These are phyloP conservation scores for Microcaecilia unicolor DNA, from an alignment of 2,797 vertebrate species.

Conservation along the genomic window DNA sequence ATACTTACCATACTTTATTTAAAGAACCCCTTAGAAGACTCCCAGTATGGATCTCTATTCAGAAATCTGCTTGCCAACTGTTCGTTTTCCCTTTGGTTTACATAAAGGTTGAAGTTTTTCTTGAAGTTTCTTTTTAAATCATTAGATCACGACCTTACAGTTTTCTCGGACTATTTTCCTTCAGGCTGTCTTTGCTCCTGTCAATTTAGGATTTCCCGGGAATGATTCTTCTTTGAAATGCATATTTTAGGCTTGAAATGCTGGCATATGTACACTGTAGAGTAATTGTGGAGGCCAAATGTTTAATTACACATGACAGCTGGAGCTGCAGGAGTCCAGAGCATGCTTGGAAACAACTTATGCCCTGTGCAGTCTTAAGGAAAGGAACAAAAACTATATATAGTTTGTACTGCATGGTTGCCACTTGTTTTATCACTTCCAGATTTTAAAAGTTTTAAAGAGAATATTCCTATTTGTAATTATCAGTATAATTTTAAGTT, in stretches of 20 bases:
- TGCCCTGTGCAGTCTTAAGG: conserved; percentile 61
- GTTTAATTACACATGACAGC: conserved; percentile 99
- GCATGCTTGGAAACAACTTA: conserved; percentile 65
- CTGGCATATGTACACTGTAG: conserved; percentile 88
- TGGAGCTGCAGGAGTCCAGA: conserved; percentile 79
- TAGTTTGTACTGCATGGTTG: conserved; percentile 41
- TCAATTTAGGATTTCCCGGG: conserved; percentile 88
- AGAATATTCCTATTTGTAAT: conserved; percentile 32
- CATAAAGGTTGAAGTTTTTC: conserved; percentile 73
- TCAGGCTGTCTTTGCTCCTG: conserved; percentile 78
- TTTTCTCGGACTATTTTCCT: conserved; percentile 71
- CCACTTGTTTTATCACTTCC: conserved; percentile 35
- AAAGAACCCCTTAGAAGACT: too few relatives aligned
- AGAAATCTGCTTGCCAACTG: conserved; percentile 70
- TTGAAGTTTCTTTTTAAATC: conserved; percentile 85
- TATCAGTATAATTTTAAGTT: conserved; percentile 27
- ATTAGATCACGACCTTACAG: conserved; percentile 80
- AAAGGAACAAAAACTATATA: conserved; percentile 53
- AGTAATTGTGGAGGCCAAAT: conserved; percentile 95
- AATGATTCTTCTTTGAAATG: conserved; percentile 92
- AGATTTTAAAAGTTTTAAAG: conserved; percentile 29
- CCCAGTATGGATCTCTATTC: conserved; percentile 59
- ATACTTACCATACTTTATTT: too few relatives aligned
- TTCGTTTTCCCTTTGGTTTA: conserved; percentile 73
- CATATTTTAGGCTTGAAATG: conserved; percentile 80